Evolutionary conservation across 2,113 vertebrate species (phyloP), one percentile per base, ranked within the genome.

Genomic region (Galeopterus variegatus): DNA sequence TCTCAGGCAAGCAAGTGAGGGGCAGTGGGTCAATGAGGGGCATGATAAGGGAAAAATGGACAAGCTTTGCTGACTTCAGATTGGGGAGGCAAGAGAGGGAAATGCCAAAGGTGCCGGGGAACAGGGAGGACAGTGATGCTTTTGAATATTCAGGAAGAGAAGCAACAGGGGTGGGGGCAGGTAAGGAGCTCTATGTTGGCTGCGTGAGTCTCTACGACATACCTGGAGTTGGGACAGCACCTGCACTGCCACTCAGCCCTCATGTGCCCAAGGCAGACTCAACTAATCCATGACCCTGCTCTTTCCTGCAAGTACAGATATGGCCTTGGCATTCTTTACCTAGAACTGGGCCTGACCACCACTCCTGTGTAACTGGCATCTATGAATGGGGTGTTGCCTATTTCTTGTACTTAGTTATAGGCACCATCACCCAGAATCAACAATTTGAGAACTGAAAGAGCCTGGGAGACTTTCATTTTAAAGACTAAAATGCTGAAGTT

Each of bases 51-150:
- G 45, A 52, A 75, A 72, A 41, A 14, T 0, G 1, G 41, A 79
- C 54, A 58, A 50, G 33, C 36, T 70, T 13, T 26, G 12, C 6
- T 33, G 56, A 41, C 64, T 31, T 83, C 9, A 2, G 48, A 24
- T 1, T 4, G 15, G 36, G 33, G 41, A 41, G 70, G 33, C 11
- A 10, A 64, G 28, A 26, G 14, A 69, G 6, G 17, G 18, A 41
- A 10, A 54, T 2, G 0, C 1, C 19, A 33, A 58, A 64, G 52
- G 64, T 6, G 9, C 65, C 15, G 1, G 64, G 17, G n/a, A 24
- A 1, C 3, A 5, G 21, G 24, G 21, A 69, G 26, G 28, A 3
- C 1, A 2, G 65, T 1, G 0, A 4, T 6, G 5, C 8, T 14
- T 24, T 54, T 56, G 41, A 41, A 31, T 21, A 21, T 3, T 13